These are phyloP conservation scores for Vireo altiloquus DNA, from an alignment of 2,113 vertebrate species.

Conservation along the genomic window DNA sequence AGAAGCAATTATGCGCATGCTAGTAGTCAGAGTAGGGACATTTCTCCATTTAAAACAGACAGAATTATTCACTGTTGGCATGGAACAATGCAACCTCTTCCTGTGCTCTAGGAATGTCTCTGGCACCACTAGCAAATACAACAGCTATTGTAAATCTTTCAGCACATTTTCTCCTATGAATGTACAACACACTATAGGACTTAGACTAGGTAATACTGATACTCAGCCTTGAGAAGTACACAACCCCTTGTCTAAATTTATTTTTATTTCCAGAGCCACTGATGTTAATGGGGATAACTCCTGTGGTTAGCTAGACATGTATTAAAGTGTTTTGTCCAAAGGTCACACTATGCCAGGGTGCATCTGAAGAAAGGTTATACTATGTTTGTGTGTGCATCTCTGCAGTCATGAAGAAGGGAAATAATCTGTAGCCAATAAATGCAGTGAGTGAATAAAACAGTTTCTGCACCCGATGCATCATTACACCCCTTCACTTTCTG, in stretches of 20 bases:
- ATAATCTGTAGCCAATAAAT: background rate
- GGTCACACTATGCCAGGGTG: rapidly evolving
- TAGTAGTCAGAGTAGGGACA: background rate
- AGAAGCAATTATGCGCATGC: background rate
- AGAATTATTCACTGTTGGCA: background rate
- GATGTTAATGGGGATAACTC: background rate
- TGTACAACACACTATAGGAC: background rate
- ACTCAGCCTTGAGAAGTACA: background rate
- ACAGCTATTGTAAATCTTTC: background rate
- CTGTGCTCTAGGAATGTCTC: background rate
- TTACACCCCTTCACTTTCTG: background rate
- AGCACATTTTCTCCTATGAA: background rate
- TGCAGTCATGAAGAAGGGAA: background rate
- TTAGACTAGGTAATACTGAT: background rate
- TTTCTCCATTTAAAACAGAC: background rate
- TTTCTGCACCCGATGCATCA: background rate
- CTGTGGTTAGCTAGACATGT: background rate
- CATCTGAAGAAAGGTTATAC: background rate
- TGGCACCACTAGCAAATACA: background rate
- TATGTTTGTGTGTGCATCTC: too few species aligned
- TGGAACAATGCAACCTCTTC: background rate
- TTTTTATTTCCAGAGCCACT: background rate
- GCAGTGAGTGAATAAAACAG: background rate
- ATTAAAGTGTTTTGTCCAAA: background rate
- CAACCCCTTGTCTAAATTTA: background rate